Percentiles rank a stretch among this genome's conserved stretches.
phyloP scores from a whole-genome alignment of 1,140 invertebrate species.

The Drosophila athabasca region DNA sequence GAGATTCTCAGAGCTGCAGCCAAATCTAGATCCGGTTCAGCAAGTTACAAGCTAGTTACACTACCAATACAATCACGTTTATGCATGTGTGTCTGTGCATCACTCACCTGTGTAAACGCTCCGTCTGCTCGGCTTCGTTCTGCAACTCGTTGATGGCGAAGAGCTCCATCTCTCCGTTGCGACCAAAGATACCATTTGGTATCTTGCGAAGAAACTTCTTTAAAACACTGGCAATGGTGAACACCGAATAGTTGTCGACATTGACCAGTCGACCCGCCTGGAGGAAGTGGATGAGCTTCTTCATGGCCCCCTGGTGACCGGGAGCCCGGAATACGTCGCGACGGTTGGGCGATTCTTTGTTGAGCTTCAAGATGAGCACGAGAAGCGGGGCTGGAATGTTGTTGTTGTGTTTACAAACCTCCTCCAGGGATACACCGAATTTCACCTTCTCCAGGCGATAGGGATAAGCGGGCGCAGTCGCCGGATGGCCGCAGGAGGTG shows the following conservation, averaged over 20 bases:
- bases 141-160: constrained; percentile 93
- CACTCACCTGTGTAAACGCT: constrained; percentile 94
- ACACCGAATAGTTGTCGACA: constrained; percentile 98
- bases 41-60: constrained; percentile 81
- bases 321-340: constrained; percentile 97
- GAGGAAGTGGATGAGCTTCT: constrained; percentile 97
- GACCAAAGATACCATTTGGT: constrained; percentile 97
- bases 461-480: constrained; percentile 87
- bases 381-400: constrained; percentile 95
- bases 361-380: constrained; percentile 95
- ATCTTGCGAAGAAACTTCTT: constrained; percentile 99
- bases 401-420: constrained; percentile 96
- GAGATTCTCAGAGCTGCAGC: constrained; percentile 76
- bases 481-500: constrained; percentile 92
- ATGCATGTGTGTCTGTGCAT: background rate
- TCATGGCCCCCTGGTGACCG: constrained; percentile 97
- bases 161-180: constrained; percentile 94
- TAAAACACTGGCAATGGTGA: constrained; percentile 98
- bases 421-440: constrained; percentile 93
- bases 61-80: constrained; percentile 28
- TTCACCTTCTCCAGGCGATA: constrained; percentile 95
- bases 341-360: constrained; percentile 96
- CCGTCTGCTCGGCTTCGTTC: constrained; percentile 92
- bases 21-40: constrained; percentile 80
- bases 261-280: constrained; percentile 98